Evolutionary conservation across 2,797 vertebrate genomes (phyloP).

Genomic region (Astyanax mexicanus): DNA sequence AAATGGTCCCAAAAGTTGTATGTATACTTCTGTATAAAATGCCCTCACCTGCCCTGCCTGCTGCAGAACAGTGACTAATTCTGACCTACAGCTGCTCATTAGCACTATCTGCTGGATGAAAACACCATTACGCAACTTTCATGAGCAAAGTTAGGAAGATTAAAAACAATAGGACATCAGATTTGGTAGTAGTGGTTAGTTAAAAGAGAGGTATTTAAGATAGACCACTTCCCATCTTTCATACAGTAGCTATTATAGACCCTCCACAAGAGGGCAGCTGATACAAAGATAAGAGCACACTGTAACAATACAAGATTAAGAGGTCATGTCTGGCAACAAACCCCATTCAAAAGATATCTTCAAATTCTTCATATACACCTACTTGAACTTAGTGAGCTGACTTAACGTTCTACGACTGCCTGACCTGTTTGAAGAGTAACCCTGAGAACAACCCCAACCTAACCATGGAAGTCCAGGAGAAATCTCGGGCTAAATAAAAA

Average conservation of each 20-base stretch:
- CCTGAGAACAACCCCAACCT: conserved; percentile 44
- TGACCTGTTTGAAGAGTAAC: neutral
- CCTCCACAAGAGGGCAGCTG: conserved; percentile 57
- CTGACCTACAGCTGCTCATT: neutral
- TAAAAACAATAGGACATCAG: neutral
- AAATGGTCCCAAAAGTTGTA: conserved; percentile 22
- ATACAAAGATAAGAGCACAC: conserved; percentile 2
- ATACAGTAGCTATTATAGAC: conserved; percentile 11
- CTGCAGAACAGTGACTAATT: neutral
- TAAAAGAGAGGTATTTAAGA: conserved; percentile 11
- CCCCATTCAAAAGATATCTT: conserved; percentile 3
- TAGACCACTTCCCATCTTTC: neutral
- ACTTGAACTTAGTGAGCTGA: conserved; percentile 8
- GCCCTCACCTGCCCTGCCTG: neutral
- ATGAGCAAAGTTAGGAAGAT: too few relatives aligned
- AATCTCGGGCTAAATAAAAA: neutral
- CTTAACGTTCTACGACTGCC: neutral
- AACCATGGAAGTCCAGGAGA: neutral
- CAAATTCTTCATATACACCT: neutral
- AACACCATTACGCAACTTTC: neutral
- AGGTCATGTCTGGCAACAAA: conserved; percentile 11
- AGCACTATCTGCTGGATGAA: conserved; percentile 5
- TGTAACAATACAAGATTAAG: neutral
- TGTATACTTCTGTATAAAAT: neutral
- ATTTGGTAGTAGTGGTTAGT: conserved; percentile 16